A percentile compares a stretch with the other conserved stretches of the same genome.
phyloP scores from a whole-genome alignment of 2,888 invertebrate species.

The Yponomeuta sedellus region DNA sequence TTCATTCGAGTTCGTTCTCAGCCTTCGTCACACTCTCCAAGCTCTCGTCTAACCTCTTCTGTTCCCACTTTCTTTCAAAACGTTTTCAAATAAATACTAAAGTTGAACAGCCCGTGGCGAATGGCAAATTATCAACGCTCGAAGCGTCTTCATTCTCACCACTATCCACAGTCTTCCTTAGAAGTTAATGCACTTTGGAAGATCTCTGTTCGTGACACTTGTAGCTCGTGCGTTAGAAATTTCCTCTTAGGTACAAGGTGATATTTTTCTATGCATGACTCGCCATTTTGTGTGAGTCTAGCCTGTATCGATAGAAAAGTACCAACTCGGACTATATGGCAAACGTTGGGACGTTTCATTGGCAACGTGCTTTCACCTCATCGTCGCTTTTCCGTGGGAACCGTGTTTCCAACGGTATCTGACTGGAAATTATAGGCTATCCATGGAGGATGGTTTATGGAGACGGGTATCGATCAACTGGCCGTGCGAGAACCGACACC shows the following conservation, averaged over 20 bases:
- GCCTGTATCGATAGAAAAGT: conserved; percentile 4
- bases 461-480: conserved; percentile 15
- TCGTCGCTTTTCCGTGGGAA: conserved; percentile 18
- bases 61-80: not conserved
- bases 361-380: conserved; percentile 11
- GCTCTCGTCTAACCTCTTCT: not conserved
- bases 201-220: conserved; percentile 24
- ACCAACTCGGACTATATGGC: not conserved
- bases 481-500: conserved; percentile 26
- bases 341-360: not conserved
- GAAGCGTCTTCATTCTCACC: conserved; percentile 24
- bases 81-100: conserved; percentile 10
- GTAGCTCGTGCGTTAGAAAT: conserved; percentile 7
- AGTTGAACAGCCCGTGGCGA: conserved; percentile 24
- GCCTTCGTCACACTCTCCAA: conserved; percentile 19
- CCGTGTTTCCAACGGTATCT: conserved; percentile 20
- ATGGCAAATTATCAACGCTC: conserved; percentile 34
- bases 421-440: conserved; percentile 23
- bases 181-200: conserved; percentile 20
- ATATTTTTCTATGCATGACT: conserved; percentile 9
- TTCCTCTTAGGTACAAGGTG: not conserved
- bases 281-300: not conserved
- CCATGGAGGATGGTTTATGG: conserved; percentile 25
- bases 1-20: conserved; percentile 4
- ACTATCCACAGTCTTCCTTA: conserved; percentile 23